Evolutionary conservation across 1,140 invertebrate genomes (phyloP).

Genomic region (Pygmarrhopalites habei): DNA sequence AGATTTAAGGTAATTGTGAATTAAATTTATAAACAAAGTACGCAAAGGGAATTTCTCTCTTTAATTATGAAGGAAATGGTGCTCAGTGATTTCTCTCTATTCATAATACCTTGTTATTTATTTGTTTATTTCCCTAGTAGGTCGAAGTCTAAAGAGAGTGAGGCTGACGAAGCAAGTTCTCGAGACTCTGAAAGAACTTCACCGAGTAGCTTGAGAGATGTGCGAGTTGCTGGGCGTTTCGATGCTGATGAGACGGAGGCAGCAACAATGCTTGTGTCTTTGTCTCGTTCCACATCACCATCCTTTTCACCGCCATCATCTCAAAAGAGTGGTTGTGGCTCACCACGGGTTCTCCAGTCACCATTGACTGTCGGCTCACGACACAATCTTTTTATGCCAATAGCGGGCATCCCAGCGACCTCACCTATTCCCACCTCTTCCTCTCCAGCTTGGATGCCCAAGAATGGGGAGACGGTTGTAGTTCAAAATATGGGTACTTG

Average conservation of each 20-base stretch:
- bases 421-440: constrained; percentile 43
- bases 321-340: constrained; percentile 44
- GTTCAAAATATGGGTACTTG: constrained; percentile 10
- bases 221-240: constrained; percentile 64
- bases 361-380: constrained; percentile 55
- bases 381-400: constrained; percentile 79
- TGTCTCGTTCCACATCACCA: constrained; percentile 81
- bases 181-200: constrained; percentile 67
- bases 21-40: not conserved
- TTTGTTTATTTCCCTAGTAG: constrained; percentile 7
- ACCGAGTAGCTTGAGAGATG: constrained; percentile 59
- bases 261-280: constrained; percentile 89
- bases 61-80: not conserved
- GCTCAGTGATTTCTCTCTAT: too few relatives aligned
- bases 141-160: constrained; percentile 47
- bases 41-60: not conserved
- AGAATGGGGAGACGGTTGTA: constrained; percentile 21
- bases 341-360: constrained; percentile 58
- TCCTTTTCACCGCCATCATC: constrained; percentile 71
- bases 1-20: constrained; percentile 43
- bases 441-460: constrained; percentile 35
- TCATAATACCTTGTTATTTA: not conserved
- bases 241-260: constrained; percentile 93
- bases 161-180: constrained; percentile 76
- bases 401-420: constrained; percentile 49